Conservation (phyloP, 1,140 invertebrate species). For the Drosophila carrolli region DNA sequence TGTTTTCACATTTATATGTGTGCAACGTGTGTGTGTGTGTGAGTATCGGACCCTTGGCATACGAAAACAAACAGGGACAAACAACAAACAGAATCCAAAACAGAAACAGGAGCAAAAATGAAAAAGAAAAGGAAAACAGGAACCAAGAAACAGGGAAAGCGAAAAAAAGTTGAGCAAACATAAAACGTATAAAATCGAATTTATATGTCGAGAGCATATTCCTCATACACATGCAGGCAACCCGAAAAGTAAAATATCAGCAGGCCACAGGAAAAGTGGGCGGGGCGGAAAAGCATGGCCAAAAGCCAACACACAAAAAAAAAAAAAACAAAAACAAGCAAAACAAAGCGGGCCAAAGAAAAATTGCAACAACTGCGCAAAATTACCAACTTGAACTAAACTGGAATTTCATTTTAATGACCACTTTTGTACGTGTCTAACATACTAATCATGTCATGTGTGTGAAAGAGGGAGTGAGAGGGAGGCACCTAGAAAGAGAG, state of each 20-base stretch:
- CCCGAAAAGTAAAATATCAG: constrained; percentile 40
- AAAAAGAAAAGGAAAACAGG: background rate
- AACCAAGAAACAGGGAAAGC: constrained; percentile 18
- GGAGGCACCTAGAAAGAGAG: background rate
- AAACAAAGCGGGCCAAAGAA: constrained; percentile 37
- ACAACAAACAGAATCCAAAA: constrained; percentile 52
- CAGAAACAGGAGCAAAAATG: constrained; percentile 33
- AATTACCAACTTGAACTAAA: constrained; percentile 82
- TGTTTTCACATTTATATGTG: constrained; percentile 35
- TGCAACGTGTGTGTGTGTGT: constrained; percentile 24
- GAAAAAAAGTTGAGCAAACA: constrained; percentile 67
- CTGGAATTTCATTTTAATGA: constrained; percentile 84
- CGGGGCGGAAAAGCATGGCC: constrained; percentile 12
- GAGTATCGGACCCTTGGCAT: constrained; percentile 60
- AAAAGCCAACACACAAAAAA: constrained; percentile 11
- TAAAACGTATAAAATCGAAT: constrained; percentile 82
- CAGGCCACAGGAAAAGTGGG: constrained; percentile 13
- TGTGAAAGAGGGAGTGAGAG: constrained; percentile 8
- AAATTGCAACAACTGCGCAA: constrained; percentile 83
- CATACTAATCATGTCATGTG: constrained; percentile 83
- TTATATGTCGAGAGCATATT: constrained; percentile 81
- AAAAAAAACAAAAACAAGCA: constrained; percentile 7
- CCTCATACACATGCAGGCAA: constrained; percentile 56
- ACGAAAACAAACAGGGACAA: constrained; percentile 65
- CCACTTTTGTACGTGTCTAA: constrained; percentile 84